Evolutionary conservation across 2,797 vertebrate species (phyloP), one percentile per base, ranked within the genome.

Genomic region (Eulemur coronatus): DNA sequence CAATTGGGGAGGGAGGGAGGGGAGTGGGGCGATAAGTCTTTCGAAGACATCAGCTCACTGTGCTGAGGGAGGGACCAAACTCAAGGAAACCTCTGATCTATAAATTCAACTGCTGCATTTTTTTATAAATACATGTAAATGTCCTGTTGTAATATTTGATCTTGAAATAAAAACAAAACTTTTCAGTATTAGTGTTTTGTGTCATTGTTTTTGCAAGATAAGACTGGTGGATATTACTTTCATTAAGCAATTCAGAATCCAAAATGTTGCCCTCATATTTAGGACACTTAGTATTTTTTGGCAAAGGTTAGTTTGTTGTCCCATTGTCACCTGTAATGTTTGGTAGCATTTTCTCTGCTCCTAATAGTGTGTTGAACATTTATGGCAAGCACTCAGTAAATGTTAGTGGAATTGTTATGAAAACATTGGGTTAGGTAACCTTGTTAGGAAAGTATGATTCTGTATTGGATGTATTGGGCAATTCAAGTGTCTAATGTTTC

Each of bases 111-210:
- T 98, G 98, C 98, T 99, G 98, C 98, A 99, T 98, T 99, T 98
- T 98, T 98, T 98, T 99, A 99, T 99, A 98, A 98, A 99, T 99
- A 99, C 98, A 97, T 99, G 98, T 99, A 99, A 99, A 99, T 99
- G 98, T 98, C 98, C 98, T 99, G 97, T 98, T 99, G 98, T 99
- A 98, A 98, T 99, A 99, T 99, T 99, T 98, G 98, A 98, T 98
- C 98, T 98, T 98, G 98, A 98, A 99, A 99, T 99, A 99, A 99
- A 98, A 98, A 95, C 85, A 98, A 98, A 98, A 98, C 98, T 97
- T 99, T 98, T 99, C 98, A 98, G 84, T 98, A 99, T 96, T 96
- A 98, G 92, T 86, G 46, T 96, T 94, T 59, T 94, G 89, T 89
- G 76, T 96, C 72, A 50, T 67, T 97, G 59, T 3, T 85, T 95